These are phyloP conservation scores for Colinus virginianus DNA, from an alignment of 2,113 vertebrate genomes.

Conservation along the genomic window DNA sequence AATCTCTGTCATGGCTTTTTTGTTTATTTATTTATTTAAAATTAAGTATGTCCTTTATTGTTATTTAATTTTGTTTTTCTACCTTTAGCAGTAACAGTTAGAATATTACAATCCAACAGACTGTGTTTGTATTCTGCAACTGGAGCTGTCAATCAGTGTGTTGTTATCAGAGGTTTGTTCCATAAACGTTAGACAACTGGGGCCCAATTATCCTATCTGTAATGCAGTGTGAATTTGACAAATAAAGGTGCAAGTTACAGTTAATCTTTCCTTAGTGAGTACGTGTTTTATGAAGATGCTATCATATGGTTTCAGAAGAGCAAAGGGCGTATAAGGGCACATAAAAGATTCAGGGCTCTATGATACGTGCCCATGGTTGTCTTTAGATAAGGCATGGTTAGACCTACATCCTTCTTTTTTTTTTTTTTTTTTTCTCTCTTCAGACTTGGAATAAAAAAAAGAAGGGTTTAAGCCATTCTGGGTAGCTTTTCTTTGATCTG, in stretches of 20 bases:
- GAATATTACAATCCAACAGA: conserved; percentile 43
- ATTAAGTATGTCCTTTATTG: conserved; percentile 31
- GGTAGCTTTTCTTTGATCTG: neutral
- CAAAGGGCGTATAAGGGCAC: neutral
- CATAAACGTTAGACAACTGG: conserved; percentile 55
- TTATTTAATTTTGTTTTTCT: conserved; percentile 53
- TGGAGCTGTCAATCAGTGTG: conserved; percentile 58
- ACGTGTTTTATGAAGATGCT: neutral
- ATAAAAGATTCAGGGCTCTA: neutral
- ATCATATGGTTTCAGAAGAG: neutral
- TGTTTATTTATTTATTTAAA: neutral
- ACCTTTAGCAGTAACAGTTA: conserved; percentile 14
- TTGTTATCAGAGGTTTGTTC: conserved; percentile 52
- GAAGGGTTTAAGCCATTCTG: neutral
- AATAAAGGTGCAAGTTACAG: conserved; percentile 59
- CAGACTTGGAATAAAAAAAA: neutral
- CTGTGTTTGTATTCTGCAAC: conserved; percentile 49
- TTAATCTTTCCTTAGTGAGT: conserved; percentile 19
- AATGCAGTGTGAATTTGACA: conserved; percentile 56
- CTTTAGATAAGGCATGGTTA: neutral
- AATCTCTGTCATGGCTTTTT: conserved; percentile 8
- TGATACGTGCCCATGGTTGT: neutral
- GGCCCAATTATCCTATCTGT: conserved; percentile 60
- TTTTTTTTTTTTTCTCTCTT: neutral
- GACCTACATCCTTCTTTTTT: neutral